Conservation (phyloP, 2,797 vertebrate species). For the Centropyge bicolor region DNA sequence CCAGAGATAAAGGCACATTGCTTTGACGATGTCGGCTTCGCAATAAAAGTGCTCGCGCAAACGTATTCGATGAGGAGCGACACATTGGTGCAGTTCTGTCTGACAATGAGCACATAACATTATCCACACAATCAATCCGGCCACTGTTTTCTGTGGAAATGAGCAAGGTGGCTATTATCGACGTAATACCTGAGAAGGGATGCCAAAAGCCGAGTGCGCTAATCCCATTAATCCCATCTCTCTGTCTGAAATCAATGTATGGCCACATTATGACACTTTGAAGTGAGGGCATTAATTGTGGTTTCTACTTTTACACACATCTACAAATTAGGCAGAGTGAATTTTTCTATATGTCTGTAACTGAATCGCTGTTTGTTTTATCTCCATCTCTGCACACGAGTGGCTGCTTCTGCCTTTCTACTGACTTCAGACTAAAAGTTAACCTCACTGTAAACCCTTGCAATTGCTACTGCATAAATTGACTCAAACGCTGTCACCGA, state of each 20-base stretch:
- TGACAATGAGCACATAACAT: slow-evolving; percentile 63
- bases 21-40: slow-evolving; percentile 75
- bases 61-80: slow-evolving; percentile 57
- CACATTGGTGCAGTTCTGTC: slow-evolving; percentile 49
- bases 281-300: neutral
- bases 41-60: slow-evolving; percentile 63
- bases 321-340: neutral
- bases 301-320: slow-evolving; percentile 1
- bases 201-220: neutral
- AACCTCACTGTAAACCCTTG: neutral
- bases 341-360: neutral
- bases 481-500: neutral
- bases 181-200: slow-evolving; percentile 7
- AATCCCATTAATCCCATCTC: neutral
- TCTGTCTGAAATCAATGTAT: neutral
- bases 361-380: neutral
- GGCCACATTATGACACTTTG: neutral
- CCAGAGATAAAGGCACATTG: slow-evolving; percentile 73
- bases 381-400: neutral
- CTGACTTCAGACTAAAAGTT: neutral
- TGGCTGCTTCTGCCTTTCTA: neutral
- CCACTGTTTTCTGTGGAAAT: slow-evolving; percentile 34
- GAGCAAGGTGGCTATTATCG: slow-evolving; percentile 7
- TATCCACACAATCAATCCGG: slow-evolving; percentile 50
- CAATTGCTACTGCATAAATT: slow-evolving; percentile 9